Percentiles rank a stretch among this genome's conserved stretches.
Conservation (phyloP, 2,888 invertebrate species). For the Rhingia campestris region DNA sequence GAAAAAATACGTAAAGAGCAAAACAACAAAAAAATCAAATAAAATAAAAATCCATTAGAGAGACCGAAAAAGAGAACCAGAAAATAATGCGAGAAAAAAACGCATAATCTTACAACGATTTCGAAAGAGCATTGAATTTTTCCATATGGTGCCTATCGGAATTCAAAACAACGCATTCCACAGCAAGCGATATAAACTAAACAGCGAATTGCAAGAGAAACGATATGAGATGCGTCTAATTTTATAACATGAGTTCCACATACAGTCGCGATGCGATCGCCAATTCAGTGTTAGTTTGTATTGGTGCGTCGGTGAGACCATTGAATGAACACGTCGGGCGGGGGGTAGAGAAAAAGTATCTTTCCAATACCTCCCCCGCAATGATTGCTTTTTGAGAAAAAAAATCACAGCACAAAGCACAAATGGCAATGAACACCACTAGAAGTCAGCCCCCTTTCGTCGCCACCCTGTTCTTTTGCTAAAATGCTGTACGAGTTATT, state of each 20-base stretch:
- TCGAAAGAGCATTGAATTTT: conserved; percentile 64
- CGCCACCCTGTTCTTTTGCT: background rate
- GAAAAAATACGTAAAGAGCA: conserved; percentile 5
- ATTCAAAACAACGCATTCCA: conserved; percentile 69
- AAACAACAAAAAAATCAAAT: conserved; percentile 1
- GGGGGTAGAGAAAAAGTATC: conserved; percentile 9
- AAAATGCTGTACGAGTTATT: background rate
- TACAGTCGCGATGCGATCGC: conserved; percentile 1
- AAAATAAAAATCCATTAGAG: conserved; percentile 23
- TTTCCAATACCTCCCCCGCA: conserved; percentile 52
- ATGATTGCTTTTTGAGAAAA: conserved; percentile 15
- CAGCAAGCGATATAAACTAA: conserved; percentile 51
- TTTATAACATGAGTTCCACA: conserved; percentile 55
- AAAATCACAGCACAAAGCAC: conserved; percentile 30
- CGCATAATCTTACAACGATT: conserved; percentile 53
- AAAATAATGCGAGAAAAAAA: conserved; percentile 14
- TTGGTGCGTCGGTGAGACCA: background rate
- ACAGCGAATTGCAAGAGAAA: conserved; percentile 58
- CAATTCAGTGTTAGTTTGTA: background rate
- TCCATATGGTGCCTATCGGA: conserved; percentile 67
- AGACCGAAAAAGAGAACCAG: conserved; percentile 11
- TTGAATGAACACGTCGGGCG: background rate
- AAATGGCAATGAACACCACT: conserved; percentile 55
- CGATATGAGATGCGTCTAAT: conserved; percentile 60
- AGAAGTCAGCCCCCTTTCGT: background rate